Evolutionary conservation across 2,797 vertebrate genomes (phyloP).

Genomic region (Uromys caudimaculatus): DNA sequence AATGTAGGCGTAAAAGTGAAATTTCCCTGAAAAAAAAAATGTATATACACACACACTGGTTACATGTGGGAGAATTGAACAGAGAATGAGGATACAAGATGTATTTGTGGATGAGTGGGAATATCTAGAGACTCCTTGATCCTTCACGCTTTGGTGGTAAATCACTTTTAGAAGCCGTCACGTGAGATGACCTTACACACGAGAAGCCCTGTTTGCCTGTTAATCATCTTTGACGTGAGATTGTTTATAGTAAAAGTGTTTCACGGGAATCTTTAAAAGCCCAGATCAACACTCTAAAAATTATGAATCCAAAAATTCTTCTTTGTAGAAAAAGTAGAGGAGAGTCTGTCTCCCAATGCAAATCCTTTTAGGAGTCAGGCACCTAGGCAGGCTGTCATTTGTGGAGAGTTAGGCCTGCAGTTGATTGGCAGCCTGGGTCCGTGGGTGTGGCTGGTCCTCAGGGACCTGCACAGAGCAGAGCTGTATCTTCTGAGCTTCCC

Average conservation of each 20-base stretch:
- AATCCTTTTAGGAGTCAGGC: background rate
- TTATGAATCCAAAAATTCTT: background rate
- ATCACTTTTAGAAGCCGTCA: background rate
- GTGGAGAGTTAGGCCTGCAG: background rate
- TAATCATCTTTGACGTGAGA: background rate
- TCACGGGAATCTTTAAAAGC: background rate
- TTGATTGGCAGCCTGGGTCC: background rate
- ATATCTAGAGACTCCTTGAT: background rate
- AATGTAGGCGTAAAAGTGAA: background rate
- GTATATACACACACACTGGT: background rate
- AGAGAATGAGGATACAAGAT: background rate
- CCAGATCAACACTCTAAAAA: background rate
- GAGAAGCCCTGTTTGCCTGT: background rate
- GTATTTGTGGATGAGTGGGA: background rate
- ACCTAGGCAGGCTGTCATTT: accelerated
- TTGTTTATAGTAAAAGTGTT: background rate
- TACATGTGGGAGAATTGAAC: background rate
- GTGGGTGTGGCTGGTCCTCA: background rate
- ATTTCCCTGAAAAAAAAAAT: background rate
- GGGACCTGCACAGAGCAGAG: background rate
- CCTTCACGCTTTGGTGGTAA: background rate
- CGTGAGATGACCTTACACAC: background rate
- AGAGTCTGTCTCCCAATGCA: background rate
- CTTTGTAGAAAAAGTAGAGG: background rate
- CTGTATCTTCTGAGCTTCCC: background rate